Evolutionary conservation across 2,888 invertebrate genomes (phyloP), one percentile per base, ranked within the genome.

Genomic region (Drosophila greeni): DNA sequence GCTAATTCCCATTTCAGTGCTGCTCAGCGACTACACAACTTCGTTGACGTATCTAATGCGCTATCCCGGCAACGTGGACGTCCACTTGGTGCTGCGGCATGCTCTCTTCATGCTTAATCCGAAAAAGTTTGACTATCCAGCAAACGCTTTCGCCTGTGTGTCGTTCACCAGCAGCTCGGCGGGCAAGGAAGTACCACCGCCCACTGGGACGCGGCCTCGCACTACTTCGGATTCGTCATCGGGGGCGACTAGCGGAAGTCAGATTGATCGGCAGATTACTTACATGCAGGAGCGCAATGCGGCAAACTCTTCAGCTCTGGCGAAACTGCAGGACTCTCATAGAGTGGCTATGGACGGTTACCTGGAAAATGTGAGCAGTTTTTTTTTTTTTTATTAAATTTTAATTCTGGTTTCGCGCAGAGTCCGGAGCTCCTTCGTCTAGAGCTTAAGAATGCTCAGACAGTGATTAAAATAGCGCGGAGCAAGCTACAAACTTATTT

Each of bases 1-100:
- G 11, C 37, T 31, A 11, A 45, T 18, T 33, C 14, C 20, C 7
- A 24, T 73, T 77, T 43, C 52, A 93, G 92, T 93, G 74, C 84
- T 93, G 37, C 80, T 89, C 16, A 91, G 91, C 75, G 93, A 94
- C 85, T 93, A 93, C 82, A 91, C 92, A 0, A 90, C 91, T 3
- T 92, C 92, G 77, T 89, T 94, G 56, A 91, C 91, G 29, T 90
- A 90, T 74, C 88, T 94, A 55, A 94, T 94, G 94, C 89, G 92
- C 52, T 94, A 92, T 87, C 93, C 93, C 2, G 90, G 90, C 9
- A 91, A 91, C 51, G 90, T 91, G 23, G 93, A 94, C 82, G 91
- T 93, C 2, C 90, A 90, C 60, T 88, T 90, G 76, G 91, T 94
- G 76, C 90, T 94, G 43, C 90, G 91, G 45, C 91, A 92, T 81